Conservation (phyloP, 1,140 invertebrate species). For the Saccostrea echinata region DNA sequence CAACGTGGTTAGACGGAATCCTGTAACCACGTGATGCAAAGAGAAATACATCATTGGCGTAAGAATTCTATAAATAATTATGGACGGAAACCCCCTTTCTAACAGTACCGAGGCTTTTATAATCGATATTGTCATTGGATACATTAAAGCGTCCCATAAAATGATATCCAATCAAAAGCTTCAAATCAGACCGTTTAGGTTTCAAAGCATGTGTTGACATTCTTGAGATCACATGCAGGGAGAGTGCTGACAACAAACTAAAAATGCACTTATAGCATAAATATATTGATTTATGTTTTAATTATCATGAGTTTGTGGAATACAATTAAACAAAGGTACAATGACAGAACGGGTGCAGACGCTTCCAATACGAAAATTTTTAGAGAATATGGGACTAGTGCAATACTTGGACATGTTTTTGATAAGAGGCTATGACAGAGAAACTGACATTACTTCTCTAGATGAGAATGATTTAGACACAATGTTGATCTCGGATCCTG, state of each 20-base stretch:
- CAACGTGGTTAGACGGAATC: constrained; percentile 42
- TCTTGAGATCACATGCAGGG: not conserved
- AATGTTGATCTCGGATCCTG: constrained; percentile 67
- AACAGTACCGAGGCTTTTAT: not conserved
- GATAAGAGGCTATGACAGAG: constrained; percentile 72
- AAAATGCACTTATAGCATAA: not conserved
- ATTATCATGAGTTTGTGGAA: not conserved
- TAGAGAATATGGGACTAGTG: constrained; percentile 66
- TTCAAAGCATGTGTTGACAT: constrained; percentile 32
- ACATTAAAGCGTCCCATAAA: constrained; percentile 50
- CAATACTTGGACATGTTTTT: constrained; percentile 73
- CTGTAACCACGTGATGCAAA: constrained; percentile 45
- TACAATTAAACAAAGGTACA: constrained; percentile 47
- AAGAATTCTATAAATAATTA: not conserved
- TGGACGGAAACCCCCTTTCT: not conserved
- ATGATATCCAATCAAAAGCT: constrained; percentile 51
- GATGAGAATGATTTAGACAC: constrained; percentile 66
- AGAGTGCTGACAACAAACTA: not conserved
- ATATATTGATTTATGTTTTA: no score
- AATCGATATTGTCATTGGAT: constrained; percentile 58
- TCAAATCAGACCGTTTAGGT: constrained; percentile 12
- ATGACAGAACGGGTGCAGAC: constrained; percentile 68
- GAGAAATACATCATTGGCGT: not conserved
- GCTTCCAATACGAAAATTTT: constrained; percentile 56
- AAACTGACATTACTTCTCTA: constrained; percentile 69